Percentiles rank a stretch among this genome's conserved stretches.
phyloP scores from a whole-genome alignment of 1,140 invertebrate species.

The Ceratina calcarata region DNA sequence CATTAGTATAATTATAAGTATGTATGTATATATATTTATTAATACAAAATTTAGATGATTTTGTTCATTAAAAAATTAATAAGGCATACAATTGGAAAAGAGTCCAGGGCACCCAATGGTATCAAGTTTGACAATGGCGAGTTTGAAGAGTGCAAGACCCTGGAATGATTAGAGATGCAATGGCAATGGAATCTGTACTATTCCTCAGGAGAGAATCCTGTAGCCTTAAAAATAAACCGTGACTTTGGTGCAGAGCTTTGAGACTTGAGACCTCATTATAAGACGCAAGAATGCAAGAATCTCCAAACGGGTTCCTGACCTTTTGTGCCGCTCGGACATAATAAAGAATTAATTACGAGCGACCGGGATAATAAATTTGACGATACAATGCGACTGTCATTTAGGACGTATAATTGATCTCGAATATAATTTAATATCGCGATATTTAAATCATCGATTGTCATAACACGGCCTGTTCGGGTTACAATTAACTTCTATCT shows the following conservation, averaged over 20 bases:
- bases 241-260: constrained; percentile 11
- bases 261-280: constrained; percentile 20
- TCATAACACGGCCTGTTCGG: not conserved
- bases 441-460: constrained; percentile 25
- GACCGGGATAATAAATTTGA: not conserved
- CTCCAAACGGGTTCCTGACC: not conserved
- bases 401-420: not conserved
- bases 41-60: too few relatives aligned
- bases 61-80: too few relatives aligned
- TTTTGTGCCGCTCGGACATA: not conserved
- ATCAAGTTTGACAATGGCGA: not conserved
- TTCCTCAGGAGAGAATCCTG: not conserved
- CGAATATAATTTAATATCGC: constrained; percentile 9
- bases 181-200: not conserved
- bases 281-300: not conserved
- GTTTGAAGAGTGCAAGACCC: not conserved
- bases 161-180: not conserved
- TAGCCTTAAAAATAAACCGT: constrained; percentile 14
- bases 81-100: not conserved
- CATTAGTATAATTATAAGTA: too few relatives aligned
- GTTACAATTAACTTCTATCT: constrained; percentile 26
- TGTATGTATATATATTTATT: too few relatives aligned
- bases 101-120: not conserved
- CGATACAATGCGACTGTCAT: not conserved
- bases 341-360: not conserved